Evolutionary conservation across 1,140 invertebrate species (phyloP).

Genomic region (Procambarus virginalis): DNA sequence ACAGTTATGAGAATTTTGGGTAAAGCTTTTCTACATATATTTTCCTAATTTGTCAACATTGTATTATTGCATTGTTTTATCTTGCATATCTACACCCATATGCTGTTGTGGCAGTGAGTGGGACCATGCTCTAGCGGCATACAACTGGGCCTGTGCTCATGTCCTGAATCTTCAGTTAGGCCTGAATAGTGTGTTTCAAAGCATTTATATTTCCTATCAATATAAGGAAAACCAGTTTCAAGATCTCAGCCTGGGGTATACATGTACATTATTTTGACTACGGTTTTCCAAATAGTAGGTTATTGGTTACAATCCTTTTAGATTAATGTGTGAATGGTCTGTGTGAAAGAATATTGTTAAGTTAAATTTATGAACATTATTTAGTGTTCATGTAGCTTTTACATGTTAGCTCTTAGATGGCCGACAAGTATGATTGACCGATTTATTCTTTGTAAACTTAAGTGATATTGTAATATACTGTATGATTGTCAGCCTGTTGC

Average conservation of each 20-base stretch:
- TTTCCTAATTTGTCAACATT: background rate
- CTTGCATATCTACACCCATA: slow-evolving; percentile 14
- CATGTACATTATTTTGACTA: slow-evolving; percentile 2
- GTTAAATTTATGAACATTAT: slow-evolving; percentile 15
- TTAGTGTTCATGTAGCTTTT: slow-evolving; percentile 31
- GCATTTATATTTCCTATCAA: background rate
- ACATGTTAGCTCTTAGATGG: slow-evolving; percentile 26
- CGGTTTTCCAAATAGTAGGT: background rate
- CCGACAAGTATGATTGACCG: background rate
- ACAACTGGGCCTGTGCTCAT: background rate
- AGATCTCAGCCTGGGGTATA: slow-evolving; percentile 27
- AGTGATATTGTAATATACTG: slow-evolving; percentile 17
- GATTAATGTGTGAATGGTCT: background rate
- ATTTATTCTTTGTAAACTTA: background rate
- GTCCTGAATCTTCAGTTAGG: background rate
- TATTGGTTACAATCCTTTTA: slow-evolving; percentile 4
- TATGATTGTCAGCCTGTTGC: slow-evolving; percentile 32
- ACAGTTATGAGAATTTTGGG: background rate
- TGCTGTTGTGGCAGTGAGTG: slow-evolving; percentile 26
- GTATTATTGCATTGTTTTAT: background rate
- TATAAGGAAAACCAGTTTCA: slow-evolving; percentile 18
- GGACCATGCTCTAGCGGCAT: slow-evolving; percentile 20
- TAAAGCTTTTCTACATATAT: background rate
- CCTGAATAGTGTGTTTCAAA: slow-evolving; percentile 4
- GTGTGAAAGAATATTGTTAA: background rate